A percentile compares a stretch with the other conserved stretches of the same genome.
Evolutionary conservation across 2,113 vertebrate species (phyloP).

Genomic region (Strix aluco): DNA sequence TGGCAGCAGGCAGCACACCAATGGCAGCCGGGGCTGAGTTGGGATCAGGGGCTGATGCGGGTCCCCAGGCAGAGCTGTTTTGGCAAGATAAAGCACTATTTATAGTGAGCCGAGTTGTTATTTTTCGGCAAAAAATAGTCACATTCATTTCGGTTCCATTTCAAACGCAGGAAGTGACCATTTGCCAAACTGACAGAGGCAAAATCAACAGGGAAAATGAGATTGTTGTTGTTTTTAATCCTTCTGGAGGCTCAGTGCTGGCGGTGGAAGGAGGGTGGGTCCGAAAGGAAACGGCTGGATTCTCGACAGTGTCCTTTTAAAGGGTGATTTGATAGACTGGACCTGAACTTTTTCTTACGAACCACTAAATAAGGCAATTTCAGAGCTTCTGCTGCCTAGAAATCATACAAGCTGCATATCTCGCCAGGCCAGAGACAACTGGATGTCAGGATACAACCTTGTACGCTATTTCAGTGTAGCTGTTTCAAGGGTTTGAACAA

Average conservation of each 20-base stretch:
- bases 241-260: constrained; percentile 33
- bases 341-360: neutral
- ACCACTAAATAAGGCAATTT: constrained; percentile 31
- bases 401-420: constrained; percentile 43
- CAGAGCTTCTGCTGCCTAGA: constrained; percentile 71
- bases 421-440: constrained; percentile 54
- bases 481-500: neutral
- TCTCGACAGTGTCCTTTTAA: constrained; percentile 2
- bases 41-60: neutral
- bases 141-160: neutral
- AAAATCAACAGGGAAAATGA: constrained; percentile 42
- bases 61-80: constrained; percentile 1
- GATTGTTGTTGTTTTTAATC: constrained; percentile 61
- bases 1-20: neutral
- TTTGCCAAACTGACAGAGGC: constrained; percentile 57
- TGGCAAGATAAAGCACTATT: constrained; percentile 37
- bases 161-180: constrained; percentile 58
- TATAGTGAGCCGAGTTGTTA: neutral
- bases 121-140: constrained; percentile 16
- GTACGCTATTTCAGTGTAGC: neutral
- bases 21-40: neutral
- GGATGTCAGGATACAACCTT: constrained; percentile 14
- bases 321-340: neutral
- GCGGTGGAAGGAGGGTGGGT: constrained; percentile 59
- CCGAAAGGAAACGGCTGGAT: neutral